Base-by-base conservation (phyloP, 2,797 vertebrate genomes). In the Melopsittacus undulatus region DNA sequence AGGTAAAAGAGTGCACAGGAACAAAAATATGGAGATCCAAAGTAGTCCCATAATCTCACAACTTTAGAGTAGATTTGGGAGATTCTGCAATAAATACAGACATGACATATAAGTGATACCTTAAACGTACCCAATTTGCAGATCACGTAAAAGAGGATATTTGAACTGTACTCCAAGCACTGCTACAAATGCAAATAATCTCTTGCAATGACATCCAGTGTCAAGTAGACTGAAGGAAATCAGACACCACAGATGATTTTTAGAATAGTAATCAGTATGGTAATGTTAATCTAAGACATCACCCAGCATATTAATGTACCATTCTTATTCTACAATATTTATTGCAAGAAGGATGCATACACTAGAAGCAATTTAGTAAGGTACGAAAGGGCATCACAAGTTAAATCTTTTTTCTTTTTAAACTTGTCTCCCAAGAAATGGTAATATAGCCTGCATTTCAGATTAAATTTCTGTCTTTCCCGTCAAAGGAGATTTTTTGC, bases 181-280 rank as follows among this genome's bases (percentile, higher is more conserved):
- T 56, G 40, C 40, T 93, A 45, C 19, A 86, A 93, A 94, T 92
- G 69, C 67, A 92, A 92, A 82, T 84, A n/a, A 36, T 68, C 40
- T 48, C 36, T 56, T 56, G 57, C 64, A 89, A 83, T 82, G 67
- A 84, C n/a, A 83, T 84, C 48, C 32, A 63, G 57, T 63, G 51
- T 57, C 45, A 87, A 90, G 38, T 68, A 57, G 4, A 32, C 42
- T 56, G 40, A 91, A 80, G 7, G 3, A 94, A 93, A 89, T 78
- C 52, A 87, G 82, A 42, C 63, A 63, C 12, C 3, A 5, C 14
- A 42, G 23, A 72, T 70, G 24, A 59, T 45, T 93, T 92, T 92
- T 62, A 76, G 38, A 93, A 83, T 59, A 81, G 68, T 69, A 67
- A 94, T 69, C n/a, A 81, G 36, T 22, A 45, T 19, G 32, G 19